These are phyloP conservation scores for Autographa pulchrina DNA, from an alignment of 2,888 invertebrate species.

Conservation along the genomic window DNA sequence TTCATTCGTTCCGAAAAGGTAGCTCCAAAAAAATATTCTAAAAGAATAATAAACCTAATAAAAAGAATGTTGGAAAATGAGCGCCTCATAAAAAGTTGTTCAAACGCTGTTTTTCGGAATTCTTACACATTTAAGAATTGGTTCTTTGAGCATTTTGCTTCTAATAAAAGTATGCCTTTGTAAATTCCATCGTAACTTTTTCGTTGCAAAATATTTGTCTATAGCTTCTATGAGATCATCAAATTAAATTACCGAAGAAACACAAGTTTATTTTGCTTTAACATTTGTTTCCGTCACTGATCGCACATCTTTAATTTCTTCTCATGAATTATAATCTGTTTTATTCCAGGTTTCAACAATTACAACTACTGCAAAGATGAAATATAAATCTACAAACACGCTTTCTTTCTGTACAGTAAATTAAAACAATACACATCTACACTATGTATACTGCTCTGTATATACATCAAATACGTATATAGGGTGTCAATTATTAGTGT, in stretches of 20 bases:
- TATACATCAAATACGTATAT: conserved; percentile 18
- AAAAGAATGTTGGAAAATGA: conserved; percentile 12
- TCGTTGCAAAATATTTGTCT: background rate
- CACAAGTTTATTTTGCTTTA: background rate
- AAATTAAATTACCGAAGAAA: background rate
- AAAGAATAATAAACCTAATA: conserved; percentile 5
- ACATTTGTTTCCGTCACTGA: background rate
- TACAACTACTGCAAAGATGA: conserved; percentile 37
- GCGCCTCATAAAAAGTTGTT: conserved; percentile 23
- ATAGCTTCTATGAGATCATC: background rate
- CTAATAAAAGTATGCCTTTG: conserved; percentile 16
- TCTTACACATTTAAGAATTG: conserved; percentile 14
- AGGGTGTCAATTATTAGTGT: conserved; percentile 50
- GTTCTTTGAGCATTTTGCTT: conserved; percentile 18
- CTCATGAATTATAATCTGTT: background rate
- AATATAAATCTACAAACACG: conserved; percentile 35
- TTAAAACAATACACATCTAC: too few relatives aligned
- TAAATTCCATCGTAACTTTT: conserved; percentile 3
- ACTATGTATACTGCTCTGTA: too few relatives aligned
- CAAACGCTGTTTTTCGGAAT: conserved; percentile 32
- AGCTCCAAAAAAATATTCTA: background rate
- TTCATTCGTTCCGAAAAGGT: background rate
- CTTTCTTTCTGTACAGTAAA: too few relatives aligned
- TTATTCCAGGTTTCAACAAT: conserved; percentile 13
- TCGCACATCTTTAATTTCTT: background rate